These are phyloP conservation scores for Paradisaea rubra DNA, from an alignment of 2,113 vertebrate genomes.

Conservation along the genomic window DNA sequence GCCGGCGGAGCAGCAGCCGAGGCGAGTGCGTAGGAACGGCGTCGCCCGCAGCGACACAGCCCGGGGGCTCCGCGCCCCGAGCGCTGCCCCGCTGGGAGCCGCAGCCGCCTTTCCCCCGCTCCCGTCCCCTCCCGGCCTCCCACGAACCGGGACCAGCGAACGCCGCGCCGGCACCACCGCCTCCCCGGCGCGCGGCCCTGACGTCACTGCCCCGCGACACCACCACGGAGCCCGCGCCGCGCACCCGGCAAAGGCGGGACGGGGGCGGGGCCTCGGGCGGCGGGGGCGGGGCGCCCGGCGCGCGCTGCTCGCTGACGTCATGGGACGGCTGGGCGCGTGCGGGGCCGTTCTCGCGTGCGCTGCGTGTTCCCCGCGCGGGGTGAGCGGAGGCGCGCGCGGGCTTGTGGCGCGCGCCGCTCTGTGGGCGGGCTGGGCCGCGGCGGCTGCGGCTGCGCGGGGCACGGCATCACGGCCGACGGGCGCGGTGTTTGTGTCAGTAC, in stretches of 20 bases:
- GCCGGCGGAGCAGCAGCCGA: background rate
- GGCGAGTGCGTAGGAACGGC: background rate
- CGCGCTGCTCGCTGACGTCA: too few relatives aligned
- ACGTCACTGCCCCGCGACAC: background rate
- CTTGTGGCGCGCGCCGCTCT: too few relatives aligned
- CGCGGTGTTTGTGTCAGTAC: fast-evolving
- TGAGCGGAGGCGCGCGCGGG: too few relatives aligned
- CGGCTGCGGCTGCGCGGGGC: background rate
- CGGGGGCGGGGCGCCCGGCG: background rate
- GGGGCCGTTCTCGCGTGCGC: background rate
- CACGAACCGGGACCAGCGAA: background rate
- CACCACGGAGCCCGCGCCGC: fast-evolving
- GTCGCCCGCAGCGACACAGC: background rate
- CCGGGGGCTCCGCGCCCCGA: too few relatives aligned
- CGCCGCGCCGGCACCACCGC: background rate
- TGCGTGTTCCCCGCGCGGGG: background rate
- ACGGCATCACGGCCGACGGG: fast-evolving
- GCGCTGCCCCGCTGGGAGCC: background rate
- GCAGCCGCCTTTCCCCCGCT: too few relatives aligned
- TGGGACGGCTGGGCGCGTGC: background rate
- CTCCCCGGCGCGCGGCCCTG: background rate
- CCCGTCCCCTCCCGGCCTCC: background rate
- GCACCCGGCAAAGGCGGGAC: too few relatives aligned
- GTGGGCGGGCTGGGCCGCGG: too few relatives aligned
- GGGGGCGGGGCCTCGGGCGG: background rate